These are phyloP conservation scores for Catostylus mosaicus DNA, from an alignment of 30 jellyfish, hydroid and myxozoan species.

Conservation along the genomic window DNA sequence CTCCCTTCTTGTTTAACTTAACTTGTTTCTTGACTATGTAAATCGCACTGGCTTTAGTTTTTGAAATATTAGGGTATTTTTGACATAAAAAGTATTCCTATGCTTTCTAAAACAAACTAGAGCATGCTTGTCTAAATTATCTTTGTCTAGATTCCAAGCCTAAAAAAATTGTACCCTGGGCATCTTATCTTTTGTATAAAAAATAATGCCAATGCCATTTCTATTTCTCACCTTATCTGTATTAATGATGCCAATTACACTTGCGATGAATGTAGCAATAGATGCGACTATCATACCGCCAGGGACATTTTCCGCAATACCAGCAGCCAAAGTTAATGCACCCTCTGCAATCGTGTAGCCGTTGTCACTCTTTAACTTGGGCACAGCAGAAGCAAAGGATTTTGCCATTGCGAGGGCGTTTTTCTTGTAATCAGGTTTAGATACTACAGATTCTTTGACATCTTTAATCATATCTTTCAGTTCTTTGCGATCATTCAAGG, in stretches of 20 bases:
- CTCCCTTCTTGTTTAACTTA: too few species aligned
- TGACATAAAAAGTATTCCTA: too few species aligned
- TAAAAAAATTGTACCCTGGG: too few species aligned
- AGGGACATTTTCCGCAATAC: slow-evolving; percentile 18
- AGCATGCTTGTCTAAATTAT: too few species aligned
- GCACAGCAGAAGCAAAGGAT: background rate
- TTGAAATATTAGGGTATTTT: too few species aligned
- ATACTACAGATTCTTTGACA: background rate
- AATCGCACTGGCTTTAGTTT: too few species aligned
- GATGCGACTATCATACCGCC: slow-evolving; percentile 24
- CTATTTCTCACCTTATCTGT: slow-evolving; percentile 3
- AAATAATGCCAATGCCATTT: too few species aligned
- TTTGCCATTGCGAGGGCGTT: slow-evolving; percentile 16
- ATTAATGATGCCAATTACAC: slow-evolving; percentile 22
- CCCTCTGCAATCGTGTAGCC: slow-evolving; percentile 11
- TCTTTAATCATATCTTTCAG: background rate
- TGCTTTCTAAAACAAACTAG: too few species aligned
- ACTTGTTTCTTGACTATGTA: too few species aligned
- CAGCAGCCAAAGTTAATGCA: background rate
- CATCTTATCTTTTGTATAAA: too few species aligned
- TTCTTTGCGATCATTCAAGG: slow-evolving; percentile 4
- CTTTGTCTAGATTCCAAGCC: too few species aligned
- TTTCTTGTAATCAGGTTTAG: background rate
- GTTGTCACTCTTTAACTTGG: slow-evolving; percentile 12
- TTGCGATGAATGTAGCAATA: slow-evolving; percentile 7